Evolutionary conservation across 2,113 vertebrate species (phyloP).

Genomic region (Corythaeola cristata): DNA sequence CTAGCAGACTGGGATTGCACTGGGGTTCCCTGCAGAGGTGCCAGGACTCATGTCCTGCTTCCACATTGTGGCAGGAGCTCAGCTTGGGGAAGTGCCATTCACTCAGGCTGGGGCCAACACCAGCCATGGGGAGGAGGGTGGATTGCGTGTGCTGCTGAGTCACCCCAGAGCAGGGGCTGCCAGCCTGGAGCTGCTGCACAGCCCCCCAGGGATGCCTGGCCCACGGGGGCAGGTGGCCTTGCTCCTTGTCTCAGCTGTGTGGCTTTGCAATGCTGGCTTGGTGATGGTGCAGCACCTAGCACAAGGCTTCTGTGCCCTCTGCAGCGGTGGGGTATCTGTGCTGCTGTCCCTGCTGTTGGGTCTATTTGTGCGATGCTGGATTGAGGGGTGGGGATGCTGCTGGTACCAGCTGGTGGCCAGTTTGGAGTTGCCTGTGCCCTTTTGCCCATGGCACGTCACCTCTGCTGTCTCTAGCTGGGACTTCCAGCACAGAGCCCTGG

Average conservation of each 20-base stretch:
- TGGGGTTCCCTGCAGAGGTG: background rate
- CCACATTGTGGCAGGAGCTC: background rate
- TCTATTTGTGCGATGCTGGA: fast-evolving
- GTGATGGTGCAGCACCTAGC: background rate
- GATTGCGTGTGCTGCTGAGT: background rate
- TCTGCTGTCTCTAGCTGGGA: background rate
- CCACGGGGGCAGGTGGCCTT: background rate
- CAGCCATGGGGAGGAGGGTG: background rate
- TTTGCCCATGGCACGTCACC: background rate
- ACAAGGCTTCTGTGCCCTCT: background rate
- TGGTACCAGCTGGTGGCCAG: background rate
- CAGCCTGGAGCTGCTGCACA: background rate
- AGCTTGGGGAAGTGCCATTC: background rate
- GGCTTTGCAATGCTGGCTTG: background rate
- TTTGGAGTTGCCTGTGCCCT: background rate
- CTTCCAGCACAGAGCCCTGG: background rate
- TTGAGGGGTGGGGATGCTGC: background rate
- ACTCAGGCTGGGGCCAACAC: background rate
- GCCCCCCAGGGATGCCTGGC: background rate
- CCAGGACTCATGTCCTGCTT: background rate
- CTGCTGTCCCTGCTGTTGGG: background rate
- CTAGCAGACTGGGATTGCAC: background rate
- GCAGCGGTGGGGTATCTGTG: fast-evolving
- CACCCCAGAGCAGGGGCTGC: background rate
- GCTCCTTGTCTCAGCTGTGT: background rate